A percentile compares a stretch with the other conserved stretches of the same genome.
These are phyloP conservation scores for Leptinotarsa peninsularis DNA, from an alignment of 2,888 invertebrate genomes.

Conservation along the genomic window DNA sequence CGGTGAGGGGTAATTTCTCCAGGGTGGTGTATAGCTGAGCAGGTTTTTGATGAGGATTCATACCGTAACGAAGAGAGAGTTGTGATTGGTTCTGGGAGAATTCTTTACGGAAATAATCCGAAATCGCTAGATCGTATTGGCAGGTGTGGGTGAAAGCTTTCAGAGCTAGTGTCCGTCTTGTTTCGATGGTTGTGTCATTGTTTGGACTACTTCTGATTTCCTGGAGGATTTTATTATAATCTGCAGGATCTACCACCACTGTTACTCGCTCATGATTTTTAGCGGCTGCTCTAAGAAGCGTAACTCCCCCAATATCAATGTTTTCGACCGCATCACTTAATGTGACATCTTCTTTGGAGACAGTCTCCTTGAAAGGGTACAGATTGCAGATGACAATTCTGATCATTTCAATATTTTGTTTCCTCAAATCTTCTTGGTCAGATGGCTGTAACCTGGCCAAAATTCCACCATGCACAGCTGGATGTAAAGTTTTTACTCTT, in stretches of 20 bases:
- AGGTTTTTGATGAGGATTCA: slow-evolving; percentile 98
- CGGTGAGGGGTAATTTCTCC: slow-evolving; percentile 84
- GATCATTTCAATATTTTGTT: slow-evolving; percentile 83
- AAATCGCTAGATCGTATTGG: slow-evolving; percentile 93
- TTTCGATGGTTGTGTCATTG: slow-evolving; percentile 78
- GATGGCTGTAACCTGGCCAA: slow-evolving; percentile 77
- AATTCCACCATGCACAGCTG: slow-evolving; percentile 94
- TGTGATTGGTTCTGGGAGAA: slow-evolving; percentile 84
- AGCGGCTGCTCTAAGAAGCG: slow-evolving; percentile 93
- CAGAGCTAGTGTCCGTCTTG: slow-evolving; percentile 84
- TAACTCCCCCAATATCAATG: slow-evolving; percentile 97
- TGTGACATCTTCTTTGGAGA: slow-evolving; percentile 83
- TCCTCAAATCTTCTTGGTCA: slow-evolving; percentile 84
- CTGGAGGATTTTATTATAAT: slow-evolving; percentile 81
- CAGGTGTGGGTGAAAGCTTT: slow-evolving; percentile 98
- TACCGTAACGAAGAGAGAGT: slow-evolving; percentile 88
- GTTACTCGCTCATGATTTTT: slow-evolving; percentile 97
- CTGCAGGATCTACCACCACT: slow-evolving; percentile 90
- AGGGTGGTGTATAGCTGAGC: slow-evolving; percentile 89
- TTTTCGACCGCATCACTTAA: slow-evolving; percentile 93
- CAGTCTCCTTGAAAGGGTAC: slow-evolving; percentile 93
- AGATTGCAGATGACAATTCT: slow-evolving; percentile 95
- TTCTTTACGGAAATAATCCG: slow-evolving; percentile 94
- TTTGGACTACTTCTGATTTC: slow-evolving; percentile 74
- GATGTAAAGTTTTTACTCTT: slow-evolving; percentile 96